Evolutionary conservation across 2,113 vertebrate species (phyloP), one percentile per base, ranked within the genome.

Genomic region (Sturnira hondurensis): DNA sequence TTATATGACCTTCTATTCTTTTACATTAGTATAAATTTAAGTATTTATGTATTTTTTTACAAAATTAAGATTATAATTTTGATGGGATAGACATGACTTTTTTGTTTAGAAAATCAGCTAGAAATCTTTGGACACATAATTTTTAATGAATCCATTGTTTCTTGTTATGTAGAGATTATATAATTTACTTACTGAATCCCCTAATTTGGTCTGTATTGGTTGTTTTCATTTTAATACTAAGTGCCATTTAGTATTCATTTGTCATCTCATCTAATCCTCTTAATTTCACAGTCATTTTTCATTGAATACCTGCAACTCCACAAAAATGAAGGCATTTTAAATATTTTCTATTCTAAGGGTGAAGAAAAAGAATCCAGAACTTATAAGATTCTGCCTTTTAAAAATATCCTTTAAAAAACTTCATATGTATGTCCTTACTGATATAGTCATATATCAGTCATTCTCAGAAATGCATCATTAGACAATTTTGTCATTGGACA

Each of bases 61-160:
- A 84, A 94, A 90, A 76, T 52, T 36, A 94, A 74, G 19, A 68
- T 81, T 9, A 65, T 36, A 68, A 28, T 94, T 85, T 81, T 82
- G 24, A 61, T 9, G 24, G 26, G 26, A 67, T 33, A 77, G 43
- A 56, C 3, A 3, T 61, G 10, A n/a, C 14, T 22, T 85, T 93
- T 96, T 81, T 28, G 63, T 77, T 70, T 88, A 56, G 94, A 94
- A 93, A 78, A n/a, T 50, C 31, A 68, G 9, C 84, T 61, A 61
- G 3, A 86, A 78, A 89, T 68, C 12, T 86, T 97, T 93, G 41
- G 74, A 78, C 43, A 54, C 22, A 63, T 47, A 50, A 63, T 47
- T 65, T 77, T 83, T 52, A 92, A 67, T 68, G 36, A 88, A 61
- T 65, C 1, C 7, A 70, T 28, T 88, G 2, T 92, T 82, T 95